Conservation (phyloP, 2,797 vertebrate genomes). For the Chiloscyllium punctatum region DNA sequence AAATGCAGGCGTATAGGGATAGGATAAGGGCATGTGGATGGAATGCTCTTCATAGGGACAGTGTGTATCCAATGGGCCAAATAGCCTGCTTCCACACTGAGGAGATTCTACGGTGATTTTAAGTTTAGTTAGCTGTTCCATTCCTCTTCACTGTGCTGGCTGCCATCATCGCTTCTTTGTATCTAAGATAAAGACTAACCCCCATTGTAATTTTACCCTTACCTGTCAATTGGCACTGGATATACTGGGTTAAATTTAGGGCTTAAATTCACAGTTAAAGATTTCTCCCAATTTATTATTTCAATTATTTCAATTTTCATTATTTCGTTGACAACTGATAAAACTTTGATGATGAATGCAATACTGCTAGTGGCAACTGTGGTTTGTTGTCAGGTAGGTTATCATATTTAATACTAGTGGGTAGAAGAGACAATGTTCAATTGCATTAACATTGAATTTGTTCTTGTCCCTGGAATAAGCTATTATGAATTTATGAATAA, state of each 20-base stretch:
- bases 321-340: neutral
- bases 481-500: neutral
- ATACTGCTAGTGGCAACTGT: neutral
- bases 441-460: neutral
- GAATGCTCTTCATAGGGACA: no score
- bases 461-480: neutral
- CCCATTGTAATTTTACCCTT: neutral
- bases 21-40: no score
- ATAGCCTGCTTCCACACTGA: no score
- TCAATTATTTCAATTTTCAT: neutral
- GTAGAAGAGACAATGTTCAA: neutral
- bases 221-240: neutral
- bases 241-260: neutral
- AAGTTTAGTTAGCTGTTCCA: constrained; percentile 58
- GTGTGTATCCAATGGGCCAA: no score
- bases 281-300: neutral
- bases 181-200: constrained; percentile 50
- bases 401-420: neutral
- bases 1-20: no score
- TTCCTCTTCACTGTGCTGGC: constrained; percentile 69
- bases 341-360: neutral
- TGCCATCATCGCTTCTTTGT: constrained; percentile 61
- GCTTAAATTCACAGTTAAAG: neutral
- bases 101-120: no score
- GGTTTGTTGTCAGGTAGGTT: neutral